Evolutionary conservation across 2,888 invertebrate species (phyloP), one percentile per base, ranked within the genome.

Genomic region (Volucella bombylans): DNA sequence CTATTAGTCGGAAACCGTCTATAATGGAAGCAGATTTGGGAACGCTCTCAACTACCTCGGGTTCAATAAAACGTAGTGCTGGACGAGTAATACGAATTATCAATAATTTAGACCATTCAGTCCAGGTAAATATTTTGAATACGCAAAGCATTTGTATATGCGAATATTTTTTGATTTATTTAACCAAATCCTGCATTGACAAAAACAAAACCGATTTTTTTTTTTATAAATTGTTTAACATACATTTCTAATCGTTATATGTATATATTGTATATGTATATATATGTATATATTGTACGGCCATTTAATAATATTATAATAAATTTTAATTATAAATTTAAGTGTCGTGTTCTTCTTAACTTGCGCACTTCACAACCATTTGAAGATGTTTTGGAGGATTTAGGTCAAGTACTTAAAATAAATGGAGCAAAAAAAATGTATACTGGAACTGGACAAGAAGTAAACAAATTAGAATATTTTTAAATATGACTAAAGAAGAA

Each of bases 321-420:
- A 14, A 39, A 1, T 10, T 52, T 45, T 55, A 23, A 57, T 11
- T 55, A 31, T 65, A 49, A 15, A 45, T 88, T 89, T 43, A 93
- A 97, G 96, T 97, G 97, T 91, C 96, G 97, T 86, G 97, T 98
- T 62, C 93, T 98, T 87, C 93, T 98, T 85, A 98, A 98, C 91
- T 94, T 98, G 88, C 95, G 97, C 86, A 98, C 98, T 15, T 95
- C 96, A 41, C 98, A 98, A 90, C 97, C 97, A 0, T 98, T 98
- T 90, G 98, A 98, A 92, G 98, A 98, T 90, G 97, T 98, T 43
- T 93, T 98, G 76, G 96, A 96, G 91, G 98, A 98, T 92, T 94
- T 98, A 89, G 98, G 98, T 57, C 96, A 97, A 93, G 97, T 98
- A 59, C 93, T 98, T 86, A 97, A 97, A 93, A 96, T 97, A 95